These are phyloP conservation scores for Caenorhabditis wallacei DNA, from an alignment of 2,888 invertebrate genomes.

Conservation along the genomic window DNA sequence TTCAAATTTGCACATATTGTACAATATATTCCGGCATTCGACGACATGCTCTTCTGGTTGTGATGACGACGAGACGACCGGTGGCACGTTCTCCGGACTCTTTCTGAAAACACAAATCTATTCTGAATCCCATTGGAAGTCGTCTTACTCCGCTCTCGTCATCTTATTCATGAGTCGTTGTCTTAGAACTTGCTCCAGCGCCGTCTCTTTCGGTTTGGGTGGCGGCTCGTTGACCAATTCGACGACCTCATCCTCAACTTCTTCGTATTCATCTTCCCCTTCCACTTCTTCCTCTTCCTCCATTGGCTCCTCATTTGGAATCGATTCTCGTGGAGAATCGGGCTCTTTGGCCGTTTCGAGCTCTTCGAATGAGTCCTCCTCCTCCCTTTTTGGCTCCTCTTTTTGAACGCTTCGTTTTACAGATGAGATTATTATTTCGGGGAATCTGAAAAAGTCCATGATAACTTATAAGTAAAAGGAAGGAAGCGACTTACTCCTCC, in stretches of 20 bases:
- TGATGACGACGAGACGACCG: conserved; percentile 12
- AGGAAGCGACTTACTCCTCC: conserved; percentile 10
- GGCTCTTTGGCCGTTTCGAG: too few relatives aligned
- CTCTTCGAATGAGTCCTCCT: neutral
- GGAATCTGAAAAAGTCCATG: neutral
- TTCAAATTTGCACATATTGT: conserved; percentile 56
- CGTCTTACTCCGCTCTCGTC: neutral
- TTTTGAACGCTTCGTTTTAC: neutral
- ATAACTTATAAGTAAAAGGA: neutral
- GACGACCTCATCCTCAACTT: conserved; percentile 8
- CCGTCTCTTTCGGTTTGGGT: neutral
- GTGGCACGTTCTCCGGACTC: neutral
- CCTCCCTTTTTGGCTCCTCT: neutral
- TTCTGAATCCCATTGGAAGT: neutral
- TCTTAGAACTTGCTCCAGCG: neutral
- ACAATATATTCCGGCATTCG: conserved; percentile 30
- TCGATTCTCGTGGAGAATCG: too few relatives aligned
- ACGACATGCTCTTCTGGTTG: conserved; percentile 3
- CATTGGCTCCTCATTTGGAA: neutral
- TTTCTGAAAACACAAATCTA: conserved; percentile 4
- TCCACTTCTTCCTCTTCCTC: neutral
- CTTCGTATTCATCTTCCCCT: conserved; percentile 42
- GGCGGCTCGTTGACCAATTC: neutral
- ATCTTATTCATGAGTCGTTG: conserved; percentile 15
- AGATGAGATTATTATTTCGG: neutral